These are phyloP conservation scores for Illadopsis cleaveri DNA, from an alignment of 2,113 vertebrate genomes.

Conservation along the genomic window DNA sequence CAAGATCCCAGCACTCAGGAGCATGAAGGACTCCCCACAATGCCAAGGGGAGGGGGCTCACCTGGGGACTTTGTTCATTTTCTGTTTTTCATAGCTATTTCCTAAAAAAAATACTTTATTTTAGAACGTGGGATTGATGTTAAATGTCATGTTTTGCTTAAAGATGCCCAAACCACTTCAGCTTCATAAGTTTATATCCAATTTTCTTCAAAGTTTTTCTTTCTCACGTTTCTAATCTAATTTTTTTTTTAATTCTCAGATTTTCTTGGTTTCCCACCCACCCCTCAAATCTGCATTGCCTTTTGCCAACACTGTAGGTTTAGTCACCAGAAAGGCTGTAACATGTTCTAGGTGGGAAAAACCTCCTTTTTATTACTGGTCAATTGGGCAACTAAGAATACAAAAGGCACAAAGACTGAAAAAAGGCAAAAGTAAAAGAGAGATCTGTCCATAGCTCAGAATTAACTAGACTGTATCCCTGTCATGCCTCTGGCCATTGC, in stretches of 20 bases:
- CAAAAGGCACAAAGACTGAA: not conserved
- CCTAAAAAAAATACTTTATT: not conserved
- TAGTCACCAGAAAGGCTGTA: not conserved
- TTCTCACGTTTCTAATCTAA: not conserved
- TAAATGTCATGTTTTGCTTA: not conserved
- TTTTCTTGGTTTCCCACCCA: not conserved
- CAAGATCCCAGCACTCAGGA: not conserved
- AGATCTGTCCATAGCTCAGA: not conserved
- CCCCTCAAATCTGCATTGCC: not conserved
- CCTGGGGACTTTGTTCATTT: not conserved
- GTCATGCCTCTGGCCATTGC: not conserved
- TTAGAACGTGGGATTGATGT: not conserved
- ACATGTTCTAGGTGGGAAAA: not conserved
- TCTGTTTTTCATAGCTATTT: not conserved
- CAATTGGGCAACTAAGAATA: not conserved
- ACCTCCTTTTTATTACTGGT: not conserved
- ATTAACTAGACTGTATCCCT: not conserved
- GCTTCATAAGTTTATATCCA: not conserved
- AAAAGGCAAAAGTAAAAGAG: not conserved
- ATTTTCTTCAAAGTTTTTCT: not conserved
- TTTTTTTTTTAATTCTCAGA: not conserved
- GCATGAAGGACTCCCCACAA: not conserved
- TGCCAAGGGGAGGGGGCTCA: not conserved
- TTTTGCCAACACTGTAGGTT: not conserved
- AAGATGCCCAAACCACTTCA: not conserved